Evolutionary conservation across 2,888 invertebrate species (phyloP).

Genomic region (Torymus aiolomorphi): DNA sequence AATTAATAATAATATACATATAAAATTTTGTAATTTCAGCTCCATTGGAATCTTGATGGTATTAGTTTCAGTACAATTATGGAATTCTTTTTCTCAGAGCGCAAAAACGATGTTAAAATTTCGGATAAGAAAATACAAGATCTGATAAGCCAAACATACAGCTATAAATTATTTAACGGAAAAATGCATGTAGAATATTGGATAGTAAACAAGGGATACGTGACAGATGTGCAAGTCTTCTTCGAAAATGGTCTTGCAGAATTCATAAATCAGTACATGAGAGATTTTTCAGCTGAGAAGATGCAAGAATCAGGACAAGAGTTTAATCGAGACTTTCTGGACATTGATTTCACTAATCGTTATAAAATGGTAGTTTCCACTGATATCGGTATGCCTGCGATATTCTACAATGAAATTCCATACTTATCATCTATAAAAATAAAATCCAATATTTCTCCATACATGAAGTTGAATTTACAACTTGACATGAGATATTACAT

Average conservation of each 20-base stretch:
- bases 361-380: conserved; percentile 70
- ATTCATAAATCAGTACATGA: conserved; percentile 27
- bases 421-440: conserved; percentile 54
- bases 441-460: conserved; percentile 52
- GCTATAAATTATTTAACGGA: conserved; percentile 41
- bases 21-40: conserved; percentile 53
- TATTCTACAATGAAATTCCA: conserved; percentile 69
- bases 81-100: not conserved
- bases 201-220: conserved; percentile 56
- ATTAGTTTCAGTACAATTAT: conserved; percentile 49
- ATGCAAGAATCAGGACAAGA: conserved; percentile 19
- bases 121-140: conserved; percentile 59
- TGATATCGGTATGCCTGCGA: conserved; percentile 73
- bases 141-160: conserved; percentile 52
- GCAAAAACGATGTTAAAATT: conserved; percentile 23
- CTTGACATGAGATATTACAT: conserved; percentile 68
- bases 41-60: conserved; percentile 61
- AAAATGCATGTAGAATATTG: conserved; percentile 63
- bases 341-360: conserved; percentile 60
- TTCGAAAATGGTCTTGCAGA: conserved; percentile 24
- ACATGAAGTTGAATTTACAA: conserved; percentile 64
- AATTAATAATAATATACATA: too few species aligned
- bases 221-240: conserved; percentile 34
- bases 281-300: conserved; percentile 3
- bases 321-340: conserved; percentile 57